Evolutionary conservation across 2,888 invertebrate species (phyloP).

Genomic region (Orthonevra nobilis): DNA sequence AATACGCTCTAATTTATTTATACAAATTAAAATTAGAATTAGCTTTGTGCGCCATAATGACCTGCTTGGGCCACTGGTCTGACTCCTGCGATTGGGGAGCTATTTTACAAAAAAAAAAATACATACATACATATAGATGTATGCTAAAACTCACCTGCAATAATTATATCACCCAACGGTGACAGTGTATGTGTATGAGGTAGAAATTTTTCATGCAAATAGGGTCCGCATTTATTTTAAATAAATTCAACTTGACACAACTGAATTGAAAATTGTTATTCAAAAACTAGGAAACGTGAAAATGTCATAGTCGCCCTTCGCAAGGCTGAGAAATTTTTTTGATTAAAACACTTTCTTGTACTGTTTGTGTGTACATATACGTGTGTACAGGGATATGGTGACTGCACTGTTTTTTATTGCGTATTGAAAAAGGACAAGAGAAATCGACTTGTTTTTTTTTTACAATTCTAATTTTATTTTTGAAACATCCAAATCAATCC

Average conservation of each 20-base stretch:
- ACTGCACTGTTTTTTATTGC: conserved; percentile 35
- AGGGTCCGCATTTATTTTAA: conserved; percentile 56
- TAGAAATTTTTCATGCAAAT: conserved; percentile 61
- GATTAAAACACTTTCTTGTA: no score
- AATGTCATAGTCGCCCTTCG: no score
- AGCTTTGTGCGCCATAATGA: conserved; percentile 45
- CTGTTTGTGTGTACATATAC: conserved; percentile 19
- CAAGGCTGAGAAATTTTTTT: no score
- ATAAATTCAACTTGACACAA: conserved; percentile 30
- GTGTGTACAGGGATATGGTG: conserved; percentile 8
- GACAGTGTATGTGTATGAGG: conserved; percentile 9
- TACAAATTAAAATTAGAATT: conserved; percentile 32
- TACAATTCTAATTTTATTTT: conserved; percentile 20
- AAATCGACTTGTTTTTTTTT: conserved; percentile 13
- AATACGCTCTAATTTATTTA: conserved; percentile 50
- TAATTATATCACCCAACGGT: conserved; percentile 52
- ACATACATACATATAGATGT: no score
- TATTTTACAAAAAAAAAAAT: conserved; percentile 28
- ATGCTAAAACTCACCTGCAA: conserved; percentile 66
- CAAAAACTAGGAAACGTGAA: conserved; percentile 18
- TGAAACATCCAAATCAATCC: conserved; percentile 34
- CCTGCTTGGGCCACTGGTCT: conserved; percentile 29
- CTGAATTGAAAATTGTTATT: conserved; percentile 21
- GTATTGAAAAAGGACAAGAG: conserved; percentile 20
- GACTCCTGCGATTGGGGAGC: conserved; percentile 16